Evolutionary conservation across 2,888 invertebrate species (phyloP).

Genomic region (Tetropium fuscum): DNA sequence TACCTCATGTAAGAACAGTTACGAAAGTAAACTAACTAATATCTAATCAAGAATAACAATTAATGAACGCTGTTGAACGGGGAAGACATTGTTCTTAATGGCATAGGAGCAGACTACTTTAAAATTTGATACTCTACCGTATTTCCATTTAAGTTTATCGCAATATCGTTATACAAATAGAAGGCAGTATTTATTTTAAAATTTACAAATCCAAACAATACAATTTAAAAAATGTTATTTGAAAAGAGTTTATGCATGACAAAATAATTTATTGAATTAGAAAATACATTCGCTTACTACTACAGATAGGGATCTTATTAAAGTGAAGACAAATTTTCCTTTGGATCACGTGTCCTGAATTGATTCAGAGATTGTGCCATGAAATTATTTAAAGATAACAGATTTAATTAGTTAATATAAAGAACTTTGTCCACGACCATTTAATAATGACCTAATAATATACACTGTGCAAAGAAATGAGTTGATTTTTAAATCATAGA

Average conservation of each 20-base stretch:
- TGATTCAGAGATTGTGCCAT: too few species aligned
- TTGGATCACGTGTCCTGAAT: too few species aligned
- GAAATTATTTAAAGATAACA: too few species aligned
- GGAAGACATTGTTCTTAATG: not conserved
- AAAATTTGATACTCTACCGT: slow-evolving; percentile 1
- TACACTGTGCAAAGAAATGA: too few species aligned
- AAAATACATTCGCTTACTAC: too few species aligned
- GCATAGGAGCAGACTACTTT: not conserved
- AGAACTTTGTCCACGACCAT: too few species aligned
- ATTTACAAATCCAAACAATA: slow-evolving; percentile 9
- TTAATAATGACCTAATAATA: too few species aligned
- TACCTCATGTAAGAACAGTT: not conserved
- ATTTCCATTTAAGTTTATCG: not conserved
- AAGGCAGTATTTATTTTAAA: slow-evolving; percentile 6
- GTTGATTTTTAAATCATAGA: too few species aligned
- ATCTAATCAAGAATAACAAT: slow-evolving; percentile 1
- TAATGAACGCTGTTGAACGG: not conserved
- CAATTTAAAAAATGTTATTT: slow-evolving; percentile 16
- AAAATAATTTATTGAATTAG: slow-evolving; percentile 22
- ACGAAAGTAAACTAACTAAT: slow-evolving; percentile 4
- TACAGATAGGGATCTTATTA: too few species aligned
- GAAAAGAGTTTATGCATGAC: slow-evolving; percentile 14
- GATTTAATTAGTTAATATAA: too few species aligned
- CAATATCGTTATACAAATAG: slow-evolving; percentile 13
- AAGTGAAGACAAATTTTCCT: too few species aligned